Conservation (phyloP, 1,140 invertebrate genomes). For the Thaumetopoea pityocampa region DNA sequence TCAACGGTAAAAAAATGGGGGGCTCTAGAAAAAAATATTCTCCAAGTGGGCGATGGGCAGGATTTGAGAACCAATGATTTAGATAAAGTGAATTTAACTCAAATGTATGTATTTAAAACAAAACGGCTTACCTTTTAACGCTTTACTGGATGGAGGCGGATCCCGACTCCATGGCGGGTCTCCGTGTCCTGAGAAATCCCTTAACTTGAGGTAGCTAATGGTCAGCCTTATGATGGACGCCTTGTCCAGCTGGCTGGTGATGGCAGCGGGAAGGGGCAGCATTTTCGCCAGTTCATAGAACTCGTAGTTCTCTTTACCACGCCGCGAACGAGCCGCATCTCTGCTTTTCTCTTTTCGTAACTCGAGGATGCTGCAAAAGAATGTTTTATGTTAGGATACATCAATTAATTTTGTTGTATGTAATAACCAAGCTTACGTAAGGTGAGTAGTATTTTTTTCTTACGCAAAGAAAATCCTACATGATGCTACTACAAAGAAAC, state of each 20-base stretch:
- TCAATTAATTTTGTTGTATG: background rate
- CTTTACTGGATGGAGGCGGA: slow-evolving; percentile 84
- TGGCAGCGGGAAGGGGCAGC: slow-evolving; percentile 95
- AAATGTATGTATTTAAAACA: background rate
- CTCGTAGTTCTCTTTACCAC: slow-evolving; percentile 98
- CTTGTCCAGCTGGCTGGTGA: slow-evolving; percentile 98
- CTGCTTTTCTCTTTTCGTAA: slow-evolving; percentile 97
- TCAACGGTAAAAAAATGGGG: too few species aligned
- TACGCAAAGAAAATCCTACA: too few species aligned
- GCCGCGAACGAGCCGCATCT: slow-evolving; percentile 94
- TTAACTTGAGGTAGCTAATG: slow-evolving; percentile 96
- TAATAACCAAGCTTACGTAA: background rate
- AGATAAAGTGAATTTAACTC: background rate
- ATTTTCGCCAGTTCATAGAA: slow-evolving; percentile 99
- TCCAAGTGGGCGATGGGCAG: too few species aligned
- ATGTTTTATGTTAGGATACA: slow-evolving; percentile 35
- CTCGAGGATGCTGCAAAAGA: slow-evolving; percentile 93
- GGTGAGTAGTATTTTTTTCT: too few species aligned
- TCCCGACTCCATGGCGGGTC: slow-evolving; percentile 95
- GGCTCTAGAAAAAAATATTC: too few species aligned
- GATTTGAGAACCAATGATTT: slow-evolving; percentile 1
- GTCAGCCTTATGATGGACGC: slow-evolving; percentile 98
- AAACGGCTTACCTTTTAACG: slow-evolving; percentile 85
- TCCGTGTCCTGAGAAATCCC: slow-evolving; percentile 95
- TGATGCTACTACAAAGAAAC: too few species aligned